Percentiles rank a stretch among this genome's conserved stretches.
Evolutionary conservation across 1,140 invertebrate species (phyloP).

Genomic region (Andricus grossulariae): DNA sequence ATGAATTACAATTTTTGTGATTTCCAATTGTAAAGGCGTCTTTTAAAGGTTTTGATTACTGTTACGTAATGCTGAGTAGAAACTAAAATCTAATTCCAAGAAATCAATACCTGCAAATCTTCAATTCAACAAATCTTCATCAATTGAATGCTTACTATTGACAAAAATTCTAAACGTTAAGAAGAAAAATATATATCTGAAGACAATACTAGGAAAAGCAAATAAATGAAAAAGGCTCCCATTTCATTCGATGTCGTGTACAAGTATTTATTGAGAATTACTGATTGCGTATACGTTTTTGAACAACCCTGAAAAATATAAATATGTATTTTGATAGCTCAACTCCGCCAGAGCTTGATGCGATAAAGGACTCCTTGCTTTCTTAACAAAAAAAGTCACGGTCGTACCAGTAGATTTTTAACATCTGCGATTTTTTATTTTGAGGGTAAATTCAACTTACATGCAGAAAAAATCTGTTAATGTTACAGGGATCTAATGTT

Average conservation of each 20-base stretch:
- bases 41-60: too few species aligned
- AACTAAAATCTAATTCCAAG: too few species aligned
- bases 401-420: not conserved
- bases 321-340: conserved; percentile 6
- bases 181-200: not conserved
- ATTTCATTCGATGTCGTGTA: conserved; percentile 5
- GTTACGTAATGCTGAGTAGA: too few species aligned
- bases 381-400: not conserved
- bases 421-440: not conserved
- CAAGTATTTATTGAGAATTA: not conserved
- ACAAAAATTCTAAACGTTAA: not conserved
- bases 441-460: too few species aligned
- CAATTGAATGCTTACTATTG: not conserved
- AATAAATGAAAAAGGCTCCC: not conserved
- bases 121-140: too few species aligned
- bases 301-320: not conserved
- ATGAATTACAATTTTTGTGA: too few species aligned
- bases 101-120: too few species aligned
- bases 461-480: too few species aligned
- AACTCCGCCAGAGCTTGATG: not conserved
- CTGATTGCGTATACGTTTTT: not conserved
- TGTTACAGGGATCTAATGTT: too few species aligned
- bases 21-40: too few species aligned
- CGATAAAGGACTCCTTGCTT: not conserved
- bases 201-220: conserved; percentile 10